Evolutionary conservation across 2,797 vertebrate species (phyloP).

Genomic region (Apodemus agrarius): DNA sequence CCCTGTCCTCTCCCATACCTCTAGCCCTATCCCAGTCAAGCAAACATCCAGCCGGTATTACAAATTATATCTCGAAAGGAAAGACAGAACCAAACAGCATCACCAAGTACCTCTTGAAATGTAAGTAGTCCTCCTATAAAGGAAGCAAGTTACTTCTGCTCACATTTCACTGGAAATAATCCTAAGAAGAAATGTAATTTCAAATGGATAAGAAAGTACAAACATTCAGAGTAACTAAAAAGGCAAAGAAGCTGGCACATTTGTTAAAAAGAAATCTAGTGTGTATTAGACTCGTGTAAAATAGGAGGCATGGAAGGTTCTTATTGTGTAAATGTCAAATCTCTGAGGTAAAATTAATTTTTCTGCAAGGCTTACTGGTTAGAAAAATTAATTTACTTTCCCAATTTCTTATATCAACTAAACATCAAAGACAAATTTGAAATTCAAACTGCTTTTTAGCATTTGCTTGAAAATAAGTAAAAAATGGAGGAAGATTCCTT

Average conservation of each 20-base stretch:
- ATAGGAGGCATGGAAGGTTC: conserved; percentile 43
- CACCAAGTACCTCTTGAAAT: background rate
- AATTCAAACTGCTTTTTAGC: conserved; percentile 52
- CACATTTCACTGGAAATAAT: conserved; percentile 24
- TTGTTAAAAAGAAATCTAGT: background rate
- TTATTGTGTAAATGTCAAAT: conserved; percentile 67
- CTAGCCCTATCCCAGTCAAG: background rate
- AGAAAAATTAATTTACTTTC: conserved; percentile 64
- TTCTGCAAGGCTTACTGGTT: conserved; percentile 44
- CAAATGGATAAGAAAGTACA: background rate
- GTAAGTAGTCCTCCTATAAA: background rate
- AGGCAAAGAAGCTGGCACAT: background rate
- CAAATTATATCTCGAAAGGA: background rate
- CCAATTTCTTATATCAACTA: conserved; percentile 41
- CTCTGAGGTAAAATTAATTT: conserved; percentile 65
- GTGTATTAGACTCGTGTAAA: conserved; percentile 12
- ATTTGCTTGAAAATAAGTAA: conserved; percentile 45
- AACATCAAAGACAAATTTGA: conserved; percentile 29
- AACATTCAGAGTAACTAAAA: background rate
- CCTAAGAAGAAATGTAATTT: conserved; percentile 6
- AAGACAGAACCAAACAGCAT: background rate
- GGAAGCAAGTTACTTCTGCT: background rate
- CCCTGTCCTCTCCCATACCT: background rate
- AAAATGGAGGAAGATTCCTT: conserved; percentile 59
- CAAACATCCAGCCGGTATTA: background rate